These are phyloP conservation scores for Amphipyra tragopoginis DNA, from an alignment of 2,888 invertebrate species.

Conservation along the genomic window DNA sequence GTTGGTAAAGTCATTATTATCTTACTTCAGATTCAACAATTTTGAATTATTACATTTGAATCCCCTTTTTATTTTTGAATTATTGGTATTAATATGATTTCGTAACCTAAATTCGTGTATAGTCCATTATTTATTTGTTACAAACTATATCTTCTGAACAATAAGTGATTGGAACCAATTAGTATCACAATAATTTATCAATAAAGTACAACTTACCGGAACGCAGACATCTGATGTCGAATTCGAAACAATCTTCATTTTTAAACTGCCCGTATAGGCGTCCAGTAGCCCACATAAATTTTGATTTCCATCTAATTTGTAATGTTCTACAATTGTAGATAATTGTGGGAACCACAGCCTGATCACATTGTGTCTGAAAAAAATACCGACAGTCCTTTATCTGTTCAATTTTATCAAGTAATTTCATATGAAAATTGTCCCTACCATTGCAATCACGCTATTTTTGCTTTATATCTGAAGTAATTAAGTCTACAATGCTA, in stretches of 20 bases:
- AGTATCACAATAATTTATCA: background rate
- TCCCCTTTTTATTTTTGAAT: background rate
- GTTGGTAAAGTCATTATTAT: conserved; percentile 14
- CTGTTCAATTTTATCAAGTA: conserved; percentile 25
- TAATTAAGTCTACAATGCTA: background rate
- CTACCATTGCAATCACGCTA: background rate
- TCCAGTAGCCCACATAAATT: conserved; percentile 71
- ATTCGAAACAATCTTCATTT: conserved; percentile 33
- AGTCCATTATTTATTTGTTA: too few relatives aligned
- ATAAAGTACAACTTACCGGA: conserved; percentile 64
- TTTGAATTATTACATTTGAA: conserved; percentile 4
- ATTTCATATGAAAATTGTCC: conserved; percentile 30
- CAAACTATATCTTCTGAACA: too few relatives aligned
- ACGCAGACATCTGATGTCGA: conserved; percentile 60
- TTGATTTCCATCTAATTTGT: conserved; percentile 53
- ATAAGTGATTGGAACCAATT: background rate
- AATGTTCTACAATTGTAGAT: conserved; percentile 73
- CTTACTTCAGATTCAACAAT: background rate
- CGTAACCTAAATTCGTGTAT: too few relatives aligned
- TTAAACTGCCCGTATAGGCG: conserved; percentile 63
- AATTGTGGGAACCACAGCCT: conserved; percentile 77
- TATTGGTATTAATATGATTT: too few relatives aligned
- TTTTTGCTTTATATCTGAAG: background rate
- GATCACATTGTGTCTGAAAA: conserved; percentile 69
- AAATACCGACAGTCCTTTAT: conserved; percentile 21